Percentiles rank a stretch among this genome's conserved stretches.
These are phyloP conservation scores for Pristionchus arcanus DNA, from an alignment of 2,888 invertebrate genomes.

Conservation along the genomic window DNA sequence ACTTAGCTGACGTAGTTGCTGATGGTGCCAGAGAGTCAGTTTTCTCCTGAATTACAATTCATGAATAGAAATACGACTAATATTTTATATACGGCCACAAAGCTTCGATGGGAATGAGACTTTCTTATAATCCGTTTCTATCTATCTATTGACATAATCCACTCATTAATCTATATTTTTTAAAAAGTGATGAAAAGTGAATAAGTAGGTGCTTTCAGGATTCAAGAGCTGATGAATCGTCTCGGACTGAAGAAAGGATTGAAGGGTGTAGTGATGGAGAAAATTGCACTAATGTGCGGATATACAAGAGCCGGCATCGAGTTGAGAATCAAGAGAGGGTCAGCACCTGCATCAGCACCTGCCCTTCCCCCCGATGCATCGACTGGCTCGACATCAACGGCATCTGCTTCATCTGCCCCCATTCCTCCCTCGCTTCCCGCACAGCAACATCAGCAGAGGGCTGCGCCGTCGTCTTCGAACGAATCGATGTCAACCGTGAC, in stretches of 20 bases:
- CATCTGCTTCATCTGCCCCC: not conserved
- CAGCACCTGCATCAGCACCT: not conserved
- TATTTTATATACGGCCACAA: no score
- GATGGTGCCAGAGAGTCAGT: constrained; percentile 11
- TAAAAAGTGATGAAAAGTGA: not conserved
- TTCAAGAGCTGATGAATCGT: not conserved
- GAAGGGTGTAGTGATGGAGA: not conserved
- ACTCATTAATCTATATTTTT: no score
- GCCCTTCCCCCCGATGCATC: not conserved
- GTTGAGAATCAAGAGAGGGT: not conserved
- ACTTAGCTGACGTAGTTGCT: not conserved
- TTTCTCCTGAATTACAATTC: no score
- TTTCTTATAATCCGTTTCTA: no score
- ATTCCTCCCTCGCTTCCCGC: not conserved
- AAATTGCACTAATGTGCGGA: not conserved
- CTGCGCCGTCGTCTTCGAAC: not conserved
- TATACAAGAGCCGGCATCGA: not conserved
- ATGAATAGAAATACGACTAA: no score
- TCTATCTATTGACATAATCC: no score
- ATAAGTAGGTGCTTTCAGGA: not conserved
- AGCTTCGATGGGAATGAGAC: no score
- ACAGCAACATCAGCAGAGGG: not conserved
- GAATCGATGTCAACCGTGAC: not conserved
- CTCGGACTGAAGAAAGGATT: constrained; percentile 8
- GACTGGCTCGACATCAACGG: not conserved